These are phyloP conservation scores for Argyrosomus regius DNA, from an alignment of 2,797 vertebrate species.

Conservation along the genomic window DNA sequence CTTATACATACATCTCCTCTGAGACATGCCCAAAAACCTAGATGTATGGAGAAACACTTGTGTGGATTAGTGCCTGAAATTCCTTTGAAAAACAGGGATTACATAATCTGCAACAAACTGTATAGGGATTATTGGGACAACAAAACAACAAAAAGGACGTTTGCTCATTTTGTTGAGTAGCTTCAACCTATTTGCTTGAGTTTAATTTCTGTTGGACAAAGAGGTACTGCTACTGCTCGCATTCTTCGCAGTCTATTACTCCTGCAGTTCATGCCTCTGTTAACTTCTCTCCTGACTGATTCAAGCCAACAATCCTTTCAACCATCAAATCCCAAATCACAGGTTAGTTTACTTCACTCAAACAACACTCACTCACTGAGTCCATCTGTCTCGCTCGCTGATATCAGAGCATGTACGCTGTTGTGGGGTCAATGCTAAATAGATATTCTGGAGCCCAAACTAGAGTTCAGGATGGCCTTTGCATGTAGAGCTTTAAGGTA, in stretches of 20 bases:
- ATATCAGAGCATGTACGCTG: slow-evolving; percentile 44
- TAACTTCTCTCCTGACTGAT: slow-evolving; percentile 71
- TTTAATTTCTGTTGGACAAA: slow-evolving; percentile 36
- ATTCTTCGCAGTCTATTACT: slow-evolving; percentile 73
- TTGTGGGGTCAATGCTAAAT: slow-evolving; percentile 55
- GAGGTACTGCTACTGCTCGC: slow-evolving; percentile 29
- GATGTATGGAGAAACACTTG: slow-evolving; percentile 27
- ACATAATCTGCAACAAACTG: slow-evolving; percentile 45
- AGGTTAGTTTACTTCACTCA: slow-evolving; percentile 79
- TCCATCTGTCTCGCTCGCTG: slow-evolving; percentile 75
- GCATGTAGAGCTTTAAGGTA: slow-evolving; percentile 36
- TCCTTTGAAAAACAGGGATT: slow-evolving; percentile 44
- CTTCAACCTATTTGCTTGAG: slow-evolving; percentile 11
- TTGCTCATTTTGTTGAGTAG: slow-evolving; percentile 19
- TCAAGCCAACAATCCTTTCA: slow-evolving; percentile 74
- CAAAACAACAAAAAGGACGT: slow-evolving; percentile 35
- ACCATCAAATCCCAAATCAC: slow-evolving; percentile 83
- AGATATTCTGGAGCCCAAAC: slow-evolving; percentile 63
- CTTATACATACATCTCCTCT: neutral
- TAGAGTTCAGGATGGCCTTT: slow-evolving; percentile 40
- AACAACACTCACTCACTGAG: slow-evolving; percentile 59
- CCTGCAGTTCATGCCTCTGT: slow-evolving; percentile 68
- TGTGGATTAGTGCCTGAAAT: slow-evolving; percentile 57
- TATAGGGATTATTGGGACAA: slow-evolving; percentile 48
- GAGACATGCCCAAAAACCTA: slow-evolving; percentile 23